Percentiles rank a stretch among this genome's conserved stretches.
Conservation (phyloP, 1,140 invertebrate species). For the Vanessa atalanta region DNA sequence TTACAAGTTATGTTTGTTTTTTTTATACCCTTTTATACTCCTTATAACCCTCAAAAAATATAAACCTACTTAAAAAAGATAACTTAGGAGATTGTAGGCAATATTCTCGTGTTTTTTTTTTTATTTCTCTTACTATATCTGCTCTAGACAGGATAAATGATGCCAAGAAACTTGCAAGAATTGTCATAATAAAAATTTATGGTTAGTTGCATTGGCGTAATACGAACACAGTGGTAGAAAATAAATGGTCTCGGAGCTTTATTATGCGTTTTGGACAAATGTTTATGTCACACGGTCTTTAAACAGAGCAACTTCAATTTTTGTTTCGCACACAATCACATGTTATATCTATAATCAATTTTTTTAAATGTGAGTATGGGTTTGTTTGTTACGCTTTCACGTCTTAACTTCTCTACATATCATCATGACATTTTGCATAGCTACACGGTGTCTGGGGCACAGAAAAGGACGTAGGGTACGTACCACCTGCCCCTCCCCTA, state of each 20-base stretch:
- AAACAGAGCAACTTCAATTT: background rate
- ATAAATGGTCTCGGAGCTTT: constrained; percentile 32
- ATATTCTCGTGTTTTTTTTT: background rate
- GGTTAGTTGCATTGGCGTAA: constrained; percentile 36
- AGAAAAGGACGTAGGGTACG: no score
- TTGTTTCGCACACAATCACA: no score
- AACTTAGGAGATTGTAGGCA: background rate
- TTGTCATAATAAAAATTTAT: constrained; percentile 40
- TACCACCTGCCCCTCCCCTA: no score
- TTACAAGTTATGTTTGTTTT: no score
- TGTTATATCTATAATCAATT: background rate
- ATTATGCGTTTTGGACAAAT: constrained; percentile 35
- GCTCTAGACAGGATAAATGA: constrained; percentile 7
- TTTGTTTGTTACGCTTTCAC: no score
- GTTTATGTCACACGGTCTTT: constrained; percentile 15
- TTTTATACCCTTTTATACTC: no score
- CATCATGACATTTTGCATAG: no score
- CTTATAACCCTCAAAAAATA: no score
- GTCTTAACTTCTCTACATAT: no score
- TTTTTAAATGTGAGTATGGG: background rate
- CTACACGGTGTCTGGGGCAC: no score
- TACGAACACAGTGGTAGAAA: constrained; percentile 25
- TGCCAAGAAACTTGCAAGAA: constrained; percentile 40
- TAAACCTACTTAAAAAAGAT: background rate
- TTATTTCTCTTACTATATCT: constrained; percentile 14